These are phyloP conservation scores for Microcebus murinus DNA, from an alignment of 2,113 vertebrate species.

Conservation along the genomic window DNA sequence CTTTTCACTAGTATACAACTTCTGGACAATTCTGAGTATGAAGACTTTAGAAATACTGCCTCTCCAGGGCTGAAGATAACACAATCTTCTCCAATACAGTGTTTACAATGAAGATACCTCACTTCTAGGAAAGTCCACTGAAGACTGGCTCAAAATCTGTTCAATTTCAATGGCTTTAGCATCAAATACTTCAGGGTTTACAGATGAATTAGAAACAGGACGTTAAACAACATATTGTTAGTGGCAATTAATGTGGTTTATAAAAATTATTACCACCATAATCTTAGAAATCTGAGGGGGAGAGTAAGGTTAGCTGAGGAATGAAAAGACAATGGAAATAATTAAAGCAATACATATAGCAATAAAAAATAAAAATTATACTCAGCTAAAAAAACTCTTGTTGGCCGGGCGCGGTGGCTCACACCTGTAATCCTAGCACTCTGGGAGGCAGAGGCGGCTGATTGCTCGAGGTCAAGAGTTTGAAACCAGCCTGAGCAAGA, in stretches of 20 bases:
- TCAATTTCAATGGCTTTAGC: neutral
- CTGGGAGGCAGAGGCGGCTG: too few species aligned
- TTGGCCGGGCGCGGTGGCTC: too few species aligned
- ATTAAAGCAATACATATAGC: neutral
- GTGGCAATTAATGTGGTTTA: neutral
- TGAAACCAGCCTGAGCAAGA: too few species aligned
- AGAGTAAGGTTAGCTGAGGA: neutral
- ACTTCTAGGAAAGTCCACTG: neutral
- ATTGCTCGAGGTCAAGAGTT: too few species aligned
- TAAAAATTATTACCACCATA: neutral
- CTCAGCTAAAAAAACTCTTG: neutral
- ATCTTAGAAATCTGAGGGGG: neutral
- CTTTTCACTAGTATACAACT: neutral
- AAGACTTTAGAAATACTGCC: neutral
- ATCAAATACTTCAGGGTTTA: constrained; percentile 8
- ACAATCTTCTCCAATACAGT: neutral
- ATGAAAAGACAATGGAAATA: neutral
- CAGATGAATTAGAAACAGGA: constrained; percentile 4
- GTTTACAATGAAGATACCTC: neutral
- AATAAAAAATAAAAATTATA: constrained; percentile 17
- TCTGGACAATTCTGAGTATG: neutral
- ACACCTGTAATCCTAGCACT: too few species aligned
- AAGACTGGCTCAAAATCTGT: neutral
- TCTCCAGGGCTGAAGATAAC: neutral
- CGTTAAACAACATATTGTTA: neutral